These are phyloP conservation scores for Syngnathus floridae DNA, from an alignment of 2,113 vertebrate species.

Conservation along the genomic window DNA sequence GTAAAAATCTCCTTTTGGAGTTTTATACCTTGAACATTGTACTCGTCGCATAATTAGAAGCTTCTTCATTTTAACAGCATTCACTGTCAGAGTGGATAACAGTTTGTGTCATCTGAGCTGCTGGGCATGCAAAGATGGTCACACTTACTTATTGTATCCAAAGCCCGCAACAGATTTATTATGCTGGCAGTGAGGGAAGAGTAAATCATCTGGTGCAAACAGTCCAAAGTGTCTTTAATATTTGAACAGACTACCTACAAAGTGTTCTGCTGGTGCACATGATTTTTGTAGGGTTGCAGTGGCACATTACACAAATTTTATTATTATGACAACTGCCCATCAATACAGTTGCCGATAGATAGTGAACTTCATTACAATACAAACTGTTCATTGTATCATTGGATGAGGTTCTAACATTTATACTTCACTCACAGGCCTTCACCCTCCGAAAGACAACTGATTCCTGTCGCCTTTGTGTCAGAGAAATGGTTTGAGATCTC, in stretches of 20 bases:
- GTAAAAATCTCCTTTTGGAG: not conserved
- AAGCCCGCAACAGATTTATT: constrained; percentile 27
- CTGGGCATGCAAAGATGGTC: constrained; percentile 32
- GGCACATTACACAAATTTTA: not conserved
- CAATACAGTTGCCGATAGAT: not conserved
- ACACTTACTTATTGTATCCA: constrained; percentile 32
- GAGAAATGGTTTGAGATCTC: constrained; percentile 99
- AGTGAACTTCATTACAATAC: not conserved
- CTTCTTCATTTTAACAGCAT: constrained; percentile 16
- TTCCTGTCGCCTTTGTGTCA: constrained; percentile 99
- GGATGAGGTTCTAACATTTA: not conserved
- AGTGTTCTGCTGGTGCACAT: not conserved
- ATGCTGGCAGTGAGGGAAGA: constrained; percentile 12
- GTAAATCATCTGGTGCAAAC: constrained; percentile 33
- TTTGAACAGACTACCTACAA: constrained; percentile 1
- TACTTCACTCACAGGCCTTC: constrained; percentile 75
- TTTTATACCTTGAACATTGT: constrained; percentile 13
- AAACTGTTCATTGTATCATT: not conserved
- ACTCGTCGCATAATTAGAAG: constrained; percentile 2
- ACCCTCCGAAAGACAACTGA: constrained; percentile 93
- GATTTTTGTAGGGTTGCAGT: too few relatives aligned
- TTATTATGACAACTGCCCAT: not conserved
- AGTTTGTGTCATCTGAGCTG: constrained; percentile 22
- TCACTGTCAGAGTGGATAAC: constrained; percentile 22
- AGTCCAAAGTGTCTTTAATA: constrained; percentile 8